Base-by-base conservation (phyloP, 2,113 vertebrate species). In the Mormyrus lacerda region DNA sequence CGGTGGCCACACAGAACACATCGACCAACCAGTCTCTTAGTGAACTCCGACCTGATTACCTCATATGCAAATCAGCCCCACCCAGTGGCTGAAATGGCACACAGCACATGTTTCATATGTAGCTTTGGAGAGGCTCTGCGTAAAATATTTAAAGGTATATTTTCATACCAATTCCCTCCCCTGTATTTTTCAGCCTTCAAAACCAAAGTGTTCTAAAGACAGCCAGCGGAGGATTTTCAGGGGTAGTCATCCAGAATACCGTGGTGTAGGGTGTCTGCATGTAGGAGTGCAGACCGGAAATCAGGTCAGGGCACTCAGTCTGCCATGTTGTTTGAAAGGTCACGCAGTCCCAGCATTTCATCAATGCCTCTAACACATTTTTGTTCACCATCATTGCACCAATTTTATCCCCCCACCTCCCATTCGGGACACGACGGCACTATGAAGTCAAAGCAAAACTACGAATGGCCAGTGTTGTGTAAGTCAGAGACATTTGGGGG, bases 381-480 rank as follows among this genome's bases (percentile, higher is more conserved):
- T 61, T 87, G 24, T 39, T 21, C 39, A 45, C 87, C 39, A 69
- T 61, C 61, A n/a, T 17, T 47, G 58, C 31, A 27, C 9, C 4
- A 8, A 50, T 69, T 73, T 47, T 11, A 5, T 19, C 7, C 27
- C 6, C 31, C 31, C 53, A 0, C n/a, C 17, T 9, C 58, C 24
- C 3, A 53, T 6, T 50, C 3, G 3, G 4, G 19, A 13, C 11
- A 7, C 3, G 89, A 92, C 87, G 87, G 92, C 89, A 85, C n/a
- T n/a, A 17, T 88, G 91, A 91, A 51, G 91, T 92, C 91, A 92
- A 90, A 89, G 89, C 17, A 61, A n/a, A 82, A 31, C 88, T 51
- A 91, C 86, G 89, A 50, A 83, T 76, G 92, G 89, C 86, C 82
- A 88, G 90, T 45, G n/a, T 85, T 53, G 24, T 51, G 65, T 31